A percentile compares a stretch with the other conserved stretches of the same genome.
phyloP scores from a whole-genome alignment of 2,888 invertebrate species.

The Acanthosepion pharaonis region DNA sequence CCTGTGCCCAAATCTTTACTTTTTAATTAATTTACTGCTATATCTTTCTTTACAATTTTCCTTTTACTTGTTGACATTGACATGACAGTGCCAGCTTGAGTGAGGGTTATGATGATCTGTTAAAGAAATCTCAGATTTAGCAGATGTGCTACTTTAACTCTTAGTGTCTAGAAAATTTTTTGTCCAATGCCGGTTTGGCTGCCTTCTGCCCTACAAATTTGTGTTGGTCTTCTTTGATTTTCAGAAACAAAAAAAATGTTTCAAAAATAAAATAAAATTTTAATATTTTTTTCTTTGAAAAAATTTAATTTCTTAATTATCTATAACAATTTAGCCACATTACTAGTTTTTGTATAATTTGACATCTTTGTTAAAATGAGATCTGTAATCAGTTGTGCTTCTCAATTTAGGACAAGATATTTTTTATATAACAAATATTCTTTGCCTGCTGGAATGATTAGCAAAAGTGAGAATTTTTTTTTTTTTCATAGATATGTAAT shows the following conservation, averaged over 20 bases:
- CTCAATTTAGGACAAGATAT: too few species aligned
- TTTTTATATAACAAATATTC: background rate
- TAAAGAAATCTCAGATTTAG: background rate
- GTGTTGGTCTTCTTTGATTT: background rate
- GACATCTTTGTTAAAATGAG: background rate
- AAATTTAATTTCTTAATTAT: too few species aligned
- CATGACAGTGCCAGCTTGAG: background rate
- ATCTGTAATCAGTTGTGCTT: background rate
- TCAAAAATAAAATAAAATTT: too few species aligned
- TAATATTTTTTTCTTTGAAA: too few species aligned
- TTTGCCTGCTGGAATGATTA: too few species aligned
- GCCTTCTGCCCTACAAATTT: background rate
- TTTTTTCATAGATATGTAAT: too few species aligned
- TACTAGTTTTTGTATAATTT: background rate
- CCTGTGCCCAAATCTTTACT: too few species aligned
- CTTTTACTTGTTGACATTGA: background rate
- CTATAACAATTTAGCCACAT: background rate
- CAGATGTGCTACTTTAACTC: background rate
- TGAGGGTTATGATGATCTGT: background rate
- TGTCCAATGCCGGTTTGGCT: background rate
- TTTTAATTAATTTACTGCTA: too few species aligned
- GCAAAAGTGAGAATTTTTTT: too few species aligned
- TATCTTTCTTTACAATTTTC: background rate
- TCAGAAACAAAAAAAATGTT: too few species aligned
- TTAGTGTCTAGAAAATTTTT: background rate